Percentiles rank a stretch among this genome's conserved stretches.
phyloP scores from a whole-genome alignment of 2,113 vertebrate species.

The Heptranchias perlo region DNA sequence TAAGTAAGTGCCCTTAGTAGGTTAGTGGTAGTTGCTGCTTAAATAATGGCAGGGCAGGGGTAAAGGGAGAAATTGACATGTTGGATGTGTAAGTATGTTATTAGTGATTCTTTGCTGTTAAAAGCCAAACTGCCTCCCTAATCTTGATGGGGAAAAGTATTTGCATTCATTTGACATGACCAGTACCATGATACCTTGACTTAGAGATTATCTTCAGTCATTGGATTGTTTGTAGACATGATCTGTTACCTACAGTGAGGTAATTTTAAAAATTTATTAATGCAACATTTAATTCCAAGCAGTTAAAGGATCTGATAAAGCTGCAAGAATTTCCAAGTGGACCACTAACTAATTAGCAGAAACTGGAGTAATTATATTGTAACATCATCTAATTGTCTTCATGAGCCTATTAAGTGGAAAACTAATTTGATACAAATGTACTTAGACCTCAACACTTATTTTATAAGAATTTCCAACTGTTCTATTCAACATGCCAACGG shows the following conservation, averaged over 20 bases:
- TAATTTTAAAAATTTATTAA: not conserved
- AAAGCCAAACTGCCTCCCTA: not conserved
- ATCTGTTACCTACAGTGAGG: not conserved
- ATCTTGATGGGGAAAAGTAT: not conserved
- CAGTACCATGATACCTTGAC: not conserved
- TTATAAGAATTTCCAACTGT: not conserved
- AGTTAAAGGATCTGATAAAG: not conserved
- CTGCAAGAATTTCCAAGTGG: not conserved
- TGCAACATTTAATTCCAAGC: not conserved
- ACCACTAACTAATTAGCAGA: not conserved
- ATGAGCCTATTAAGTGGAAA: not conserved
- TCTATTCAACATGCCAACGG: not conserved
- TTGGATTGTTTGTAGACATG: not conserved
- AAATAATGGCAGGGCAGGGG: not conserved
- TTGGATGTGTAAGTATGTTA: not conserved
- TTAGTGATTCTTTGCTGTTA: not conserved
- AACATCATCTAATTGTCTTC: not conserved
- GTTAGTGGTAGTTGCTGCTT: not conserved
- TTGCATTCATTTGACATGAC: not conserved
- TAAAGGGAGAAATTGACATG: not conserved
- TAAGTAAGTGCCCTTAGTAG: not conserved
- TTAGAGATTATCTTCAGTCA: not conserved
- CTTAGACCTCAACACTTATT: not conserved
- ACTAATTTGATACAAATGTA: not conserved
- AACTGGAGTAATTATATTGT: constrained; percentile 9